Evolutionary conservation across 2,113 vertebrate genomes (phyloP), one percentile per base, ranked within the genome.

Genomic region (Microtus montanus): DNA sequence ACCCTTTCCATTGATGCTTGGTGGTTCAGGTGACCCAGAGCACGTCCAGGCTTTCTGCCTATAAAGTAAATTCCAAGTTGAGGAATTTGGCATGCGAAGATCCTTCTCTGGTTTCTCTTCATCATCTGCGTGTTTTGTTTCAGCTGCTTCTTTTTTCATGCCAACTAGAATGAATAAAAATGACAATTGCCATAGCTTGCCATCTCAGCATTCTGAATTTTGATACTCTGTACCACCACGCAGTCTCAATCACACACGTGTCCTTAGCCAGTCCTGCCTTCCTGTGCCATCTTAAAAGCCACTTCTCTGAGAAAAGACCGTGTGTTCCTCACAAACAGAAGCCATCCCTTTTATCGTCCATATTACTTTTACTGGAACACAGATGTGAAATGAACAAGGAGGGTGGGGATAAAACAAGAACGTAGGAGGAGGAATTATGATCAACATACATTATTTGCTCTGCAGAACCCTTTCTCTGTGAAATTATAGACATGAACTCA

Each of bases 51-150:
- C 5, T 0, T 68, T 75, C 78, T 73, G 58, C 19, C 17, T 74
- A 87, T 33, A 91, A 94, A 95, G 70, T 93, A 94, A 80, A 95
- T 95, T 91, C 64, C 70, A 84, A 64, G 41, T 28, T 85, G 20
- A 80, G 19, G 38, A 58, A 20, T 30, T 58, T 70, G 28, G 41
- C 11, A 68, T 68, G 63, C 33, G 14, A 49, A 74, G 49, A 30
- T 22, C 24, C 54, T 30, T 24, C 63, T 78, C n/a, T 83, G 52
- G 24, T 71, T 92, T 85, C 82, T 66, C 7, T 90, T 80, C 49
- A 91, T 58, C 28, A 75, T 61, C 52, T 86, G n/a, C 24, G 12
- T 95, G 5, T 3, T 94, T 91, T 75, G 3, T 54, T 14, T 54
- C 13, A 61, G 5, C 68, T 87, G 1, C 52, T 92, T 5, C n/a